Percentiles rank a stretch among this genome's conserved stretches.
phyloP scores from a whole-genome alignment of 2,888 invertebrate species.

The Gastrophysa polygoni region DNA sequence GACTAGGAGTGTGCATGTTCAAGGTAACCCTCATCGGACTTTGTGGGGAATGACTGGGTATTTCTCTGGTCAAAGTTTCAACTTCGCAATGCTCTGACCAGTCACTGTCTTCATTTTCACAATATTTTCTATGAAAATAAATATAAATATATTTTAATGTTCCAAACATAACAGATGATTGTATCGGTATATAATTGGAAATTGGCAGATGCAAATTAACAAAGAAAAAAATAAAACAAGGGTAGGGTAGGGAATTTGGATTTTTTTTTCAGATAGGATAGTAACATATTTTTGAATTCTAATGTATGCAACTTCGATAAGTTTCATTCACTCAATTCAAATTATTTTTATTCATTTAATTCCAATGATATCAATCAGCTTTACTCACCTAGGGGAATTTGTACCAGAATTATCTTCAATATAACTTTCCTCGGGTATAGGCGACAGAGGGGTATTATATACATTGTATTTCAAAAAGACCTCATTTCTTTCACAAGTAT shows the following conservation, averaged over 20 bases:
- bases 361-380: no score
- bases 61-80: slow-evolving; percentile 57
- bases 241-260: no score
- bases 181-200: no score
- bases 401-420: slow-evolving; percentile 44
- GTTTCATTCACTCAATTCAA: no score
- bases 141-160: background rate
- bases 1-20: slow-evolving; percentile 62
- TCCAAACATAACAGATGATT: no score
- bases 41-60: slow-evolving; percentile 60
- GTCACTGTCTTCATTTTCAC: slow-evolving; percentile 50
- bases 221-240: no score
- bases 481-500: slow-evolving; percentile 54
- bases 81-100: slow-evolving; percentile 51
- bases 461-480: slow-evolving; percentile 61
- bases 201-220: no score
- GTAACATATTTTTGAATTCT: no score
- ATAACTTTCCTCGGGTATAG: slow-evolving; percentile 64
- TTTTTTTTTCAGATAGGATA: no score
- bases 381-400: slow-evolving; percentile 45
- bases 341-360: no score
- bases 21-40: slow-evolving; percentile 52
- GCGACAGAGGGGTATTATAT: slow-evolving; percentile 65
- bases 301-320: no score
- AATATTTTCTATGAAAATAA: slow-evolving; percentile 25